phyloP scores from a whole-genome alignment of 2,888 invertebrate species.

The Chalcis sispes region DNA sequence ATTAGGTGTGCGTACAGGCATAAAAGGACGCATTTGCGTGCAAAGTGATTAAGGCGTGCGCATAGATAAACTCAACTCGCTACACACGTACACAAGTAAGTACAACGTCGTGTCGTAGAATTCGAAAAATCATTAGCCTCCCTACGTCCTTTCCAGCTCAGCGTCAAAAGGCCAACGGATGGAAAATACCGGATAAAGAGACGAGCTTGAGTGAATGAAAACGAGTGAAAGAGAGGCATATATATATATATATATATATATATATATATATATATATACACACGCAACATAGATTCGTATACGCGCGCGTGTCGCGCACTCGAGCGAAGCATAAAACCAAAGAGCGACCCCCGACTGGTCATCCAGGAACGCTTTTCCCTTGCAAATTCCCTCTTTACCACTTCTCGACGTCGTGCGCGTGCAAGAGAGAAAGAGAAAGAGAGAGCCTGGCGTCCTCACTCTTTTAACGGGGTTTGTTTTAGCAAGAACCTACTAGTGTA shows the following conservation, averaged over 20 bases:
- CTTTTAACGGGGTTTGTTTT: constrained; percentile 61
- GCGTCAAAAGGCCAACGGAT: constrained; percentile 40
- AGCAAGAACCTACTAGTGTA: constrained; percentile 39
- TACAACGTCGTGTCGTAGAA: too few relatives aligned
- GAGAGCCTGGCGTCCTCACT: too few relatives aligned
- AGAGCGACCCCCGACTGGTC: constrained; percentile 68
- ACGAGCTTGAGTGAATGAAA: neutral
- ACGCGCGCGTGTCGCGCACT: too few relatives aligned
- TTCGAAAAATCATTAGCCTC: constrained; percentile 45
- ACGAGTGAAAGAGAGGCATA: constrained; percentile 12
- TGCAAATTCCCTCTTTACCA: constrained; percentile 74
- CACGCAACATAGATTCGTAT: too few relatives aligned
- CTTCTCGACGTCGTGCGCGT: constrained; percentile 55
- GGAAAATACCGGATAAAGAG: constrained; percentile 38
- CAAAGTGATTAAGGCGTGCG: too few relatives aligned
- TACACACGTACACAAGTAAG: too few relatives aligned
- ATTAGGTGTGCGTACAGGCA: too few relatives aligned
- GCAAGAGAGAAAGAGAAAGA: constrained; percentile 66
- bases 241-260: too few relatives aligned
- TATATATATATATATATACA: neutral
- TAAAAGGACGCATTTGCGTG: too few relatives aligned
- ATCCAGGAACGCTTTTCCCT: constrained; percentile 71
- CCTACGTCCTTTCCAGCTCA: neutral
- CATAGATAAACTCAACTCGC: too few relatives aligned
- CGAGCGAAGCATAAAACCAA: constrained; percentile 41